phyloP scores from a whole-genome alignment of 1,140 invertebrate genomes.

The Trachelipus rathkii region DNA sequence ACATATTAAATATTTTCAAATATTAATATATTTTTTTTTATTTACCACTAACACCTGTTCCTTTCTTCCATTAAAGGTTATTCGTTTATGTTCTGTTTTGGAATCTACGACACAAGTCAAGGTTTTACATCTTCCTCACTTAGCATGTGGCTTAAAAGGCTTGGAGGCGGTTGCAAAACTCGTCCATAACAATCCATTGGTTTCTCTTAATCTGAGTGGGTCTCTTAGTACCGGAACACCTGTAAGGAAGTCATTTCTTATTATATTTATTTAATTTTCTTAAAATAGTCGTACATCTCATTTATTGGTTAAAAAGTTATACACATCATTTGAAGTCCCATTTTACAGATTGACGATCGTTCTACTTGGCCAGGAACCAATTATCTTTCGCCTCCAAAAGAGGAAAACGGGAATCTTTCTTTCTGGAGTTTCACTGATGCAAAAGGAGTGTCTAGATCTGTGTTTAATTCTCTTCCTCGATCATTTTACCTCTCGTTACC shows the following conservation, averaged over 20 bases:
- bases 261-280: neutral
- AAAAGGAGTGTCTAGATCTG: conserved; percentile 39
- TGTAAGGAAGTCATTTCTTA: conserved; percentile 18
- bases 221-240: conserved; percentile 44
- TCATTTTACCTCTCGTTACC: conserved; percentile 45
- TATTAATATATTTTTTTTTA: too few species aligned
- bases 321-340: too few species aligned
- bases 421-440: conserved; percentile 45
- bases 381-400: neutral
- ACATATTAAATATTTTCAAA: too few species aligned
- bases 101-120: conserved; percentile 52
- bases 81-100: conserved; percentile 41
- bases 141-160: conserved; percentile 57
- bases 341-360: conserved; percentile 38
- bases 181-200: conserved; percentile 53
- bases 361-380: conserved; percentile 36
- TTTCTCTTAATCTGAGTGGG: conserved; percentile 56
- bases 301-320: too few species aligned
- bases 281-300: neutral
- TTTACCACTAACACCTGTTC: neutral
- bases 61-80: conserved; percentile 24
- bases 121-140: conserved; percentile 57
- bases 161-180: conserved; percentile 49
- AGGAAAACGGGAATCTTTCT: conserved; percentile 19
- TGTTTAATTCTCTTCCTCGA: conserved; percentile 43